Conservation (phyloP, 2,797 vertebrate species). For the Anniella stebbinsi region DNA sequence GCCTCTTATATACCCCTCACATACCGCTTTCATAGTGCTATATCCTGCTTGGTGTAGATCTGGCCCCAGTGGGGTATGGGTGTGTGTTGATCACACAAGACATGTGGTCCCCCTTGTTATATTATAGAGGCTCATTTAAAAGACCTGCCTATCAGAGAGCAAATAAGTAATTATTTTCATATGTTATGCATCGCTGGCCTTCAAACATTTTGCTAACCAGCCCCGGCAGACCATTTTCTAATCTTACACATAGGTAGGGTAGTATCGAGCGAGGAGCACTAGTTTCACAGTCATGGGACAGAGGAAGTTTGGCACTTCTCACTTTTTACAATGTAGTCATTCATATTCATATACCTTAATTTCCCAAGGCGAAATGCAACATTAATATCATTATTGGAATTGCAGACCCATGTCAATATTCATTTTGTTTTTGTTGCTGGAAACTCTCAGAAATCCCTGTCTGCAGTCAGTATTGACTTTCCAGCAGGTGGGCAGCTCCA, state of each 20-base stretch:
- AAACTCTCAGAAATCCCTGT: constrained; percentile 42
- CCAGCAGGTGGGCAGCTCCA: constrained; percentile 23
- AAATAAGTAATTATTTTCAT: background rate
- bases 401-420: constrained; percentile 8
- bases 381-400: constrained; percentile 21
- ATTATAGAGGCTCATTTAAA: background rate
- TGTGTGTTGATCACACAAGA: background rate
- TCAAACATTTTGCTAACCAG: background rate
- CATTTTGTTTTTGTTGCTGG: constrained; percentile 18
- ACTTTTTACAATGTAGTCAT: constrained; percentile 1
- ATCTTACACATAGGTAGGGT: constrained; percentile 33
- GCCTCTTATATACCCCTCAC: too few relatives aligned
- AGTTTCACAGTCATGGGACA: constrained; percentile 16
- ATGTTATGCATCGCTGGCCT: background rate
- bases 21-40: too few relatives aligned
- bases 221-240: background rate
- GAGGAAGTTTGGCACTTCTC: background rate
- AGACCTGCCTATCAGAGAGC: background rate
- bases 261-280: constrained; percentile 24
- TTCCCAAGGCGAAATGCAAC: constrained; percentile 40
- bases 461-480: constrained; percentile 23
- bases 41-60: too few relatives aligned
- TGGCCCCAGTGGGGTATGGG: background rate
- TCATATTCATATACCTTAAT: constrained; percentile 52
- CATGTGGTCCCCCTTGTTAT: background rate